Evolutionary conservation across 2,888 invertebrate genomes (phyloP), one percentile per base, ranked within the genome.

Genomic region (Cantharis flavilabris): DNA sequence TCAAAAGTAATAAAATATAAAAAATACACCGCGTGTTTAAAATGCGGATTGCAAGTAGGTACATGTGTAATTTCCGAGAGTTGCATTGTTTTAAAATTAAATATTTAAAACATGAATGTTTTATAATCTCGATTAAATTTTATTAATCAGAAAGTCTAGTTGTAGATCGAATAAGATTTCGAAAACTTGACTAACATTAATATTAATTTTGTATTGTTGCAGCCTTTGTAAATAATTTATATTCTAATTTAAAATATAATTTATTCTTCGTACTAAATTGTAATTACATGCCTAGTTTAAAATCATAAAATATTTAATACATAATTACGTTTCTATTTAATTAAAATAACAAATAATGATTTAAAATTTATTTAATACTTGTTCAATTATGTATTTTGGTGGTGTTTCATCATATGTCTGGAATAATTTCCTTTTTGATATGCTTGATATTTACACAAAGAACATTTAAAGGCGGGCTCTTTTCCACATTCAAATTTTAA

Each of bases 381-480:
- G 2, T 49, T 7, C n/a, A 49, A 49, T 11, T 49, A n/a, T 49
- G 49, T 9, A 13, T 67, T 23, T 23, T 67, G 20, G 18, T 23
- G 65, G n/a, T 67, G 65, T 14, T 67, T 67, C 13, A 23, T 16
- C 65, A 67, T 67, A 26, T 67, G 65, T 14, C 65, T 67, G 20
- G 20, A 7, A 67, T 23, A 67, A 67, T 67, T 67, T 67, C 65
- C 65, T 67, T 67, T 67, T 14, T 67, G 65, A 67, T 67, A 18
- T 14, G 73, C 73, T 62, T 73, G 33, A 62, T 67, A 73, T 20
- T 69, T 49, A 49, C 74, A 94, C 85, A 88, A 88, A 83, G 91
- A 91, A 86, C 90, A 91, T 76, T 91, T 90, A 84, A 92, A 92
- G 84, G 89, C 69, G 9, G 83, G 82, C 13, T 77, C 74, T 72